Evolutionary conservation across 2,797 vertebrate genomes (phyloP), one percentile per base, ranked within the genome.

Genomic region (Trichosurus vulpecula): DNA sequence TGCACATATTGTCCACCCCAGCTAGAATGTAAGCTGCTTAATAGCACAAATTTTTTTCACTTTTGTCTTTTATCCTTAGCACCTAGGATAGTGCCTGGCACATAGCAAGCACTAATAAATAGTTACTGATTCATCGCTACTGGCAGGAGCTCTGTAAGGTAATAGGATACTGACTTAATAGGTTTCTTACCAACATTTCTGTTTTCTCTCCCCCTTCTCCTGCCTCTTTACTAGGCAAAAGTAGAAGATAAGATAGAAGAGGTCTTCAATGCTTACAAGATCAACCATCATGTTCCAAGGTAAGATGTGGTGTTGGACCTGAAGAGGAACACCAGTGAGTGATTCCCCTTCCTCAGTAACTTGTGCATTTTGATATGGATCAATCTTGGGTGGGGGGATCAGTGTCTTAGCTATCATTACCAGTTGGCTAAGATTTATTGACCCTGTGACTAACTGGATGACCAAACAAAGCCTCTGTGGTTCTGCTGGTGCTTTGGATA

Each of bases 231-330:
- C 54, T 96, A 99, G 99, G 99, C 98, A 98, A 99, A 99, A 98
- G 99, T 99, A 95, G 99, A 99, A 97, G 98, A 97, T 94, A 99
- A 98, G 61, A 99, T 99, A 94, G 99, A 99, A 97, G 99, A 99
- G 94, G 99, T 99, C 97, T 99, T 99, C 96, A 98, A 95, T 13
- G 98, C 99, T 98, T 99, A 98, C 99, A 99, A 99, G 98, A 98
- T 99, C 95, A 99, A 99, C 94, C 99, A 98, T 54, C 97, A 97
- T 74, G 66, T 97, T 13, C 95, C 98, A 0, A 98, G 98, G 99
- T 99, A 97, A 98, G 99, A 98, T 41, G n/a, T 91, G 3, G 22
- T 11, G 54, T 16, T 90, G 52, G 16, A 41, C 41, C 1, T 22
- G 92, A 93, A 94, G 87, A 74, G 1, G 19, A 51, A 54, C 51